Conservation (phyloP, 2,113 vertebrate species). For the Dendropsophus ebraccatus region DNA sequence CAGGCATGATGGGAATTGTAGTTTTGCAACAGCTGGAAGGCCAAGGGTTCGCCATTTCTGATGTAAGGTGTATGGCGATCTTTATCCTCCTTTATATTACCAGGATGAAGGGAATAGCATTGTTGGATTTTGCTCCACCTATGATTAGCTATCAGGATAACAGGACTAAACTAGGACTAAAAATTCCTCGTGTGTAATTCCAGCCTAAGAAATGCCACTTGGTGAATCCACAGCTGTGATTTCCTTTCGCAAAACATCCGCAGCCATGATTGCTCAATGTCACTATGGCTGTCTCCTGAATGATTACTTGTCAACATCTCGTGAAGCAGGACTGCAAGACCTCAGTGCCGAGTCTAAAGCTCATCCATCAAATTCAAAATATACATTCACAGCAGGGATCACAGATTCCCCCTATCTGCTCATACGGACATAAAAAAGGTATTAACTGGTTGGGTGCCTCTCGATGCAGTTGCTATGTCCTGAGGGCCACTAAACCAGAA, state of each 20-base stretch:
- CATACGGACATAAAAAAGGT: slow-evolving; percentile 40
- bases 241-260: slow-evolving; percentile 12
- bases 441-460: slow-evolving; percentile 52
- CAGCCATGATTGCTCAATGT: slow-evolving; percentile 29
- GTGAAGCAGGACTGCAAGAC: slow-evolving; percentile 23
- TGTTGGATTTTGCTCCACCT: not conserved
- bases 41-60: too few relatives aligned
- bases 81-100: too few relatives aligned
- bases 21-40: too few relatives aligned
- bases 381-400: slow-evolving; percentile 41
- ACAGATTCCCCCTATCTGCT: slow-evolving; percentile 50
- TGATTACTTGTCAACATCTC: slow-evolving; percentile 49
- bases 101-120: not conserved
- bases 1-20: too few relatives aligned
- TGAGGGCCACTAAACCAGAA: slow-evolving; percentile 22
- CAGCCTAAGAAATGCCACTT: not conserved
- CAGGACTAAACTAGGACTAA: not conserved
- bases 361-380: slow-evolving; percentile 51
- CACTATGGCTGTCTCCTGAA: slow-evolving; percentile 29
- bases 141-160: not conserved
- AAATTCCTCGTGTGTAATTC: not conserved
- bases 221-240: slow-evolving; percentile 11
- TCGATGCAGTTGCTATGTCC: slow-evolving; percentile 29
- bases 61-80: too few relatives aligned
- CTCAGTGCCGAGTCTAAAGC: slow-evolving; percentile 21